These are phyloP conservation scores for Chrysaora quinquecirrha DNA, from an alignment of 30 jellyfish, hydroid and myxozoan genomes.

Conservation along the genomic window DNA sequence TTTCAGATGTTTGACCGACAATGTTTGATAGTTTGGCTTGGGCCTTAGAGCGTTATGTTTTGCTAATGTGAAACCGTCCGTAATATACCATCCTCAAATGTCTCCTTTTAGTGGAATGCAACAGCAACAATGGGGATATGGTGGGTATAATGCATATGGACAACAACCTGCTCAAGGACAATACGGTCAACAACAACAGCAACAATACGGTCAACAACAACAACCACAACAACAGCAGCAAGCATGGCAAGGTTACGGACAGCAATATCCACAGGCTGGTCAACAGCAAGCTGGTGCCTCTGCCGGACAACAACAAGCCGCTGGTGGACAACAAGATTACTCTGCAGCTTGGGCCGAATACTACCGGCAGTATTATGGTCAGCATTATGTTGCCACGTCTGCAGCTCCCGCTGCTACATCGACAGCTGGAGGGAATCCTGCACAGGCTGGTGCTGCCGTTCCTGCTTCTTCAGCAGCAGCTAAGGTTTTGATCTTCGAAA, in stretches of 20 bases:
- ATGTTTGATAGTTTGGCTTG: too few relatives aligned
- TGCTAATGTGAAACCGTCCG: too few relatives aligned
- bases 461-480: conserved; percentile 3
- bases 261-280: conserved; percentile 59
- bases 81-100: background rate
- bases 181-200: conserved; percentile 82
- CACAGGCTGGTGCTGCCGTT: conserved; percentile 55
- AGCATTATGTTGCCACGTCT: conserved; percentile 70
- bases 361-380: conserved; percentile 79
- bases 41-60: too few relatives aligned
- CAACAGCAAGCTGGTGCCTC: conserved; percentile 68
- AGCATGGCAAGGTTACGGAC: conserved; percentile 71
- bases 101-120: background rate
- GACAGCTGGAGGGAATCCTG: conserved; percentile 23
- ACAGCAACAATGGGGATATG: conserved; percentile 84
- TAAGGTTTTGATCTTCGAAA: too few relatives aligned
- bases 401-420: conserved; percentile 63
- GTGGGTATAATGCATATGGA: conserved; percentile 68
- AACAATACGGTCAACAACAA: conserved; percentile 63
- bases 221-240: conserved; percentile 56
- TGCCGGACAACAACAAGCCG: conserved; percentile 50
- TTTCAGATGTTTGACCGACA: too few relatives aligned
- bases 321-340: conserved; percentile 56
- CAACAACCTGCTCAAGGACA: conserved; percentile 85
- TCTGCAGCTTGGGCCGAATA: conserved; percentile 93